Evolutionary conservation across 1,140 invertebrate species (phyloP).

Genomic region (Drosophila truncata): DNA sequence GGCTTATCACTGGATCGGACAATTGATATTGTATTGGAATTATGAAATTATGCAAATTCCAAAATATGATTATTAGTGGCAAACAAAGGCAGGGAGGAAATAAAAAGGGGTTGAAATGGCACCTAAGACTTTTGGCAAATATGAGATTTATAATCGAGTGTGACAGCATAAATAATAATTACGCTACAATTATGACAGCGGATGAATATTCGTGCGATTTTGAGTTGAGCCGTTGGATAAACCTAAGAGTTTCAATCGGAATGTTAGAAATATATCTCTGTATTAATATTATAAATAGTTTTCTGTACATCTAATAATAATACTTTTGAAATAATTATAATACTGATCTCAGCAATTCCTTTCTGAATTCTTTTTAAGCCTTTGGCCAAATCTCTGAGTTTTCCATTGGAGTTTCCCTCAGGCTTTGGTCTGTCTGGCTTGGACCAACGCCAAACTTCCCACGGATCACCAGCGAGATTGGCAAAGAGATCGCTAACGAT

Average conservation of each 20-base stretch:
- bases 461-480: constrained; percentile 66
- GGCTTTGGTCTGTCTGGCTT: constrained; percentile 18
- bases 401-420: constrained; percentile 67
- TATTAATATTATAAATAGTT: not conserved
- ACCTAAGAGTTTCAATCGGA: constrained; percentile 44
- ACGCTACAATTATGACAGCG: constrained; percentile 75
- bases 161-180: constrained; percentile 82
- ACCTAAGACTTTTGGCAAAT: constrained; percentile 71
- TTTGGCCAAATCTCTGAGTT: constrained; percentile 46
- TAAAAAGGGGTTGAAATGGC: constrained; percentile 57
- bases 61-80: constrained; percentile 57
- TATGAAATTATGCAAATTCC: constrained; percentile 81
- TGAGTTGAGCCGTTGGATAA: constrained; percentile 41
- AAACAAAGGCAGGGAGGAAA: constrained; percentile 2
- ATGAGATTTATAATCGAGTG: constrained; percentile 68
- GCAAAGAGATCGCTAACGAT: constrained; percentile 76
- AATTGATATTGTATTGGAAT: constrained; percentile 72
- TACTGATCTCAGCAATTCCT: constrained; percentile 30
- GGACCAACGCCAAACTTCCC: constrained; percentile 67
- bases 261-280: constrained; percentile 24
- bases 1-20: constrained; percentile 49
- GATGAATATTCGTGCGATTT: constrained; percentile 33
- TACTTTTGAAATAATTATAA: constrained; percentile 68
- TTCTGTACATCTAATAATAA: not conserved
- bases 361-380: constrained; percentile 32